Percentiles rank a stretch among this genome's conserved stretches.
phyloP scores from a whole-genome alignment of 2,888 invertebrate genomes.

The Gortyna flavago region DNA sequence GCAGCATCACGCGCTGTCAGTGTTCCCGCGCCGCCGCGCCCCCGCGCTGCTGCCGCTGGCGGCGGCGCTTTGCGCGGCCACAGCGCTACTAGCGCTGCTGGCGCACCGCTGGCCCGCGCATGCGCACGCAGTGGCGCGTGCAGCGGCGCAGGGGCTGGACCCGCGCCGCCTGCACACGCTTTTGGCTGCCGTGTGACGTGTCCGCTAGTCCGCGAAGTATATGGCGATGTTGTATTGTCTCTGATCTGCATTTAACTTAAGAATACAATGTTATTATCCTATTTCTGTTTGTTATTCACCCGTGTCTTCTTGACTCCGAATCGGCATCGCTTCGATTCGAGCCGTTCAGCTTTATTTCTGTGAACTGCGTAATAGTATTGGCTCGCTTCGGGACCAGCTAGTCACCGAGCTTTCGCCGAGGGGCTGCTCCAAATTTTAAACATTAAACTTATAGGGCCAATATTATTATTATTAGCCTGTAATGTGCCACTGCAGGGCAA shows the following conservation, averaged over 20 bases:
- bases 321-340: background rate
- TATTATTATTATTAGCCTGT: no score
- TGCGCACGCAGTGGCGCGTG: slow-evolving; percentile 68
- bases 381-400: background rate
- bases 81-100: slow-evolving; percentile 92
- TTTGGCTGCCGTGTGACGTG: slow-evolving; percentile 67
- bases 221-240: background rate
- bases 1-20: slow-evolving; percentile 96
- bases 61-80: slow-evolving; percentile 93
- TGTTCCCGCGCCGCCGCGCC: slow-evolving; percentile 94
- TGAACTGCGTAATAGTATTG: background rate
- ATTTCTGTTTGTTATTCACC: background rate
- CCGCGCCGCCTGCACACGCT: slow-evolving; percentile 70
- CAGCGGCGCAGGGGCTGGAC: slow-evolving; percentile 66
- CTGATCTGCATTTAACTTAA: slow-evolving; percentile 31
- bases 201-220: background rate
- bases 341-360: background rate
- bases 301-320: background rate
- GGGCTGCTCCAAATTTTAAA: background rate
- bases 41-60: slow-evolving; percentile 97
- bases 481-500: no score
- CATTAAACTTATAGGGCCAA: no score
- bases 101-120: slow-evolving; percentile 77
- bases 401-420: background rate
- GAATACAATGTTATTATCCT: slow-evolving; percentile 32